These are phyloP conservation scores for Reticulitermes lucifugus DNA, from an alignment of 2,888 invertebrate genomes.

Conservation along the genomic window DNA sequence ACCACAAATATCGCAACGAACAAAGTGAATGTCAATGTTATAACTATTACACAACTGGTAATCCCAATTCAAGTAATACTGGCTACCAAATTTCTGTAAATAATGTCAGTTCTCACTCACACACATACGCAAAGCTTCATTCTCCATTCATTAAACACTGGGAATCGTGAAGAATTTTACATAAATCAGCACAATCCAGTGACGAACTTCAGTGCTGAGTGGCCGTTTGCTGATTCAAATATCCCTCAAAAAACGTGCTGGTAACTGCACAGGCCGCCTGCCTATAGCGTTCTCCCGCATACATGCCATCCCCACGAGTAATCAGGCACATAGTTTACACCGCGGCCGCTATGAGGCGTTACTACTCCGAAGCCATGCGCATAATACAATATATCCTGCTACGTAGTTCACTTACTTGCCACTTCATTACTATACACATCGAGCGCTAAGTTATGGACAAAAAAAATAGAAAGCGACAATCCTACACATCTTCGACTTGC, in stretches of 20 bases:
- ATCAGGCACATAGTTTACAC: not conserved
- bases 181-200: not conserved
- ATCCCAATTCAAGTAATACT: not conserved
- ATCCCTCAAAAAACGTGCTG: not conserved
- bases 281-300: not conserved
- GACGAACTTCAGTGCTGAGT: not conserved
- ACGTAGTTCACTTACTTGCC: slow-evolving; percentile 6
- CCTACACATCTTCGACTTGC: not conserved
- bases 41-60: no score
- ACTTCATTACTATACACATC: not conserved
- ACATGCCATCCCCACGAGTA: slow-evolving; percentile 12
- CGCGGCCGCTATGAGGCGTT: not conserved
- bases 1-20: no score
- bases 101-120: not conserved
- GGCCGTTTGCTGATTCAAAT: not conserved
- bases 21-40: no score
- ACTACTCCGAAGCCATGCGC: not conserved
- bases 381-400: not conserved
- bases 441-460: not conserved
- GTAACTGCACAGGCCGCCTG: not conserved
- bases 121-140: slow-evolving; percentile 5
- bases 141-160: not conserved
- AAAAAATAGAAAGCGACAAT: not conserved
- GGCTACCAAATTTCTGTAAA: not conserved
- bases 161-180: not conserved